phyloP scores from a whole-genome alignment of 2,113 vertebrate genomes.

The Cheilinus undulatus region DNA sequence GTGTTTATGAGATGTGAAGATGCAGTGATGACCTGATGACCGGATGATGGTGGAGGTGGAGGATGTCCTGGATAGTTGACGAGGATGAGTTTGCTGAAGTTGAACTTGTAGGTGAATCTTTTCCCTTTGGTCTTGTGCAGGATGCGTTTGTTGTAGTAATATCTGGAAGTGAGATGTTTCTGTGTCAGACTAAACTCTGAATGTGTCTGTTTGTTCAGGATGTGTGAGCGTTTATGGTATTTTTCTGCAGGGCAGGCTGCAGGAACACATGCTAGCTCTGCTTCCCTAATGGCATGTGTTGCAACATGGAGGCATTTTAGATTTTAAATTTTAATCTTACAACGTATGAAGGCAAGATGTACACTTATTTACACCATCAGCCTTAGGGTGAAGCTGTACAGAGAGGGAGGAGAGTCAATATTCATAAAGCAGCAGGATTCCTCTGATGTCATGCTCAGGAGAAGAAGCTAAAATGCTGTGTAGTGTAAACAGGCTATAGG shows the following conservation, averaged over 20 bases:
- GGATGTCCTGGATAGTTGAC: conserved; percentile 80
- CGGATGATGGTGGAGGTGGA: background rate
- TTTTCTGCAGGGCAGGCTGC: conserved; percentile 2
- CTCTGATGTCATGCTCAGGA: background rate
- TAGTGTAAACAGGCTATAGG: background rate
- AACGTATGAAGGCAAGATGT: conserved; percentile 14
- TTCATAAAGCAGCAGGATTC: background rate
- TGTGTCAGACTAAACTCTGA: conserved; percentile 14
- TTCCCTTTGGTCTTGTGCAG: conserved; percentile 93
- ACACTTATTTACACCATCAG: conserved; percentile 18
- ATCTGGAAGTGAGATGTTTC: conserved; percentile 74
- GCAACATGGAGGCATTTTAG: conserved; percentile 38
- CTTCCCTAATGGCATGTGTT: conserved; percentile 6
- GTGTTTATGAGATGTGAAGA: background rate
- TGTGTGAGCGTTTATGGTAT: conserved; percentile 7
- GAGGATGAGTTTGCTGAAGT: conserved; percentile 89
- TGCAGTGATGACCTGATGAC: conserved; percentile 48
- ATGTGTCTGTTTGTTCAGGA: conserved; percentile 1
- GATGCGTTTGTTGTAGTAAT: conserved; percentile 91
- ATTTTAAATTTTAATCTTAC: conserved; percentile 44
- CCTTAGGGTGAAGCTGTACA: conserved; percentile 36
- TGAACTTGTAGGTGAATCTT: conserved; percentile 92
- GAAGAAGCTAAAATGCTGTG: background rate
- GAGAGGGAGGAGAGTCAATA: background rate
- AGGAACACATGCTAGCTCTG: background rate